These are phyloP conservation scores for Drosophila willistoni DNA, from an alignment of 1,140 invertebrate genomes.

Conservation along the genomic window DNA sequence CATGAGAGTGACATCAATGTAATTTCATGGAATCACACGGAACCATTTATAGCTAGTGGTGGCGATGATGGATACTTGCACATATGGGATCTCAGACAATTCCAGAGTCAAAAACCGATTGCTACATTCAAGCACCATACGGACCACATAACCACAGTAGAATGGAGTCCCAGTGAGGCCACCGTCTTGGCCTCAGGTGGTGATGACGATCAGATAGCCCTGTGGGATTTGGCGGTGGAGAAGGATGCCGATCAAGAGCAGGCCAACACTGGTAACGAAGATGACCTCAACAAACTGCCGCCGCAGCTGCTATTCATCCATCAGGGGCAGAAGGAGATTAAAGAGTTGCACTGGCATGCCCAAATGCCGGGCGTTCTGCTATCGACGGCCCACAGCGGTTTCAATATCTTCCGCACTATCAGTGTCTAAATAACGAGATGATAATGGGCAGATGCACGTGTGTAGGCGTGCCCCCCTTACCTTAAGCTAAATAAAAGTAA, in stretches of 20 bases:
- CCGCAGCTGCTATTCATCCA: slow-evolving; percentile 99
- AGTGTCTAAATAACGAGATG: slow-evolving; percentile 88
- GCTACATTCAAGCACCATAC: slow-evolving; percentile 97
- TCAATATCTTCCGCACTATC: slow-evolving; percentile 99
- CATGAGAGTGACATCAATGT: slow-evolving; percentile 98
- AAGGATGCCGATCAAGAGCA: slow-evolving; percentile 87
- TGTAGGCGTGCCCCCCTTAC: not conserved
- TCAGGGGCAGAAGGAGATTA: slow-evolving; percentile 98
- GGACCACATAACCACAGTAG: slow-evolving; percentile 95
- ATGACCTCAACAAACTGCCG: slow-evolving; percentile 89
- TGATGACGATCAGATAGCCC: slow-evolving; percentile 97
- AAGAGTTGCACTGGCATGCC: slow-evolving; percentile 99
- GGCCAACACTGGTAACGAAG: slow-evolving; percentile 76
- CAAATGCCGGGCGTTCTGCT: slow-evolving; percentile 96
- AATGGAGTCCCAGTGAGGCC: slow-evolving; percentile 97
- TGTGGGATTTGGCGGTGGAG: slow-evolving; percentile 98
- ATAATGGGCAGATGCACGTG: not conserved
- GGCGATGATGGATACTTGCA: slow-evolving; percentile 98
- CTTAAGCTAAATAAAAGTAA: slow-evolving; percentile 9
- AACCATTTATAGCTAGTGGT: slow-evolving; percentile 95
- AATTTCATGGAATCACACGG: slow-evolving; percentile 97
- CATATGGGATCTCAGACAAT: slow-evolving; percentile 97
- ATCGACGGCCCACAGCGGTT: slow-evolving; percentile 97
- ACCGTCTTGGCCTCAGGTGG: slow-evolving; percentile 97
- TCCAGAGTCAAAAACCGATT: slow-evolving; percentile 91